Evolutionary conservation across 2,113 vertebrate species (phyloP).

Genomic region (Gambusia affinis): DNA sequence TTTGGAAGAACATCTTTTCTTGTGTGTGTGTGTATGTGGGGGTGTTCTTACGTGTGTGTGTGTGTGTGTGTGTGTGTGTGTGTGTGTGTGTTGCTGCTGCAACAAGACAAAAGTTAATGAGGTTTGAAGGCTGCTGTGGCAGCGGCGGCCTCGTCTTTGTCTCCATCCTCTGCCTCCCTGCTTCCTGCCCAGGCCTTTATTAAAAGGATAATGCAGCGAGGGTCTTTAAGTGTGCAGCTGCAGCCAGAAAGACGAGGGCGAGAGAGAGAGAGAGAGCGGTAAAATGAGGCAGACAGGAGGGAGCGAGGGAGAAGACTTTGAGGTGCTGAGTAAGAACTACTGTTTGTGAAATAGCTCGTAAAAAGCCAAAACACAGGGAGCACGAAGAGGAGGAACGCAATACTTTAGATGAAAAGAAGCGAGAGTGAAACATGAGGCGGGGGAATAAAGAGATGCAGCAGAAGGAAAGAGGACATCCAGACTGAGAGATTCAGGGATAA

Average conservation of each 20-base stretch:
- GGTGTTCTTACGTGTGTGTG: conserved; percentile 8
- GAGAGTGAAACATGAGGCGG: conserved; percentile 8
- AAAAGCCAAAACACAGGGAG: neutral
- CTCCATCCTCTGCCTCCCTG: conserved; percentile 73
- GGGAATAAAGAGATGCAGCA: neutral
- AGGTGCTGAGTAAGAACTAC: conserved; percentile 18
- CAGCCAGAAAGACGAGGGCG: conserved; percentile 67
- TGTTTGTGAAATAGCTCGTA: neutral
- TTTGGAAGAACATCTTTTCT: conserved; percentile 18
- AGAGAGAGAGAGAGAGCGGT: neutral
- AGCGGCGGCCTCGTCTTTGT: conserved; percentile 73
- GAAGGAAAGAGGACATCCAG: conserved; percentile 13
- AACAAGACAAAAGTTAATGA: conserved; percentile 83
- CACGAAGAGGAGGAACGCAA: conserved; percentile 21
- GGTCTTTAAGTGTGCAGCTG: conserved; percentile 81
- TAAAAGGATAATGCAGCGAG: conserved; percentile 77
- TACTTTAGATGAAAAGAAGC: conserved; percentile 16
- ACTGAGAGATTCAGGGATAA: conserved; percentile 31
- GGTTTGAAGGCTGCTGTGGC: conserved; percentile 78
- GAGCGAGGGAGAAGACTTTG: conserved; percentile 30
- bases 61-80: conserved; percentile 9
- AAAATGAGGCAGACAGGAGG: conserved; percentile 9
- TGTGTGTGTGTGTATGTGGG: conserved; percentile 15
- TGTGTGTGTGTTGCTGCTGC: conserved; percentile 32
- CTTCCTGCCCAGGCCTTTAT: conserved; percentile 76